Conservation (phyloP, 2,113 vertebrate genomes). For the Calonectris borealis region DNA sequence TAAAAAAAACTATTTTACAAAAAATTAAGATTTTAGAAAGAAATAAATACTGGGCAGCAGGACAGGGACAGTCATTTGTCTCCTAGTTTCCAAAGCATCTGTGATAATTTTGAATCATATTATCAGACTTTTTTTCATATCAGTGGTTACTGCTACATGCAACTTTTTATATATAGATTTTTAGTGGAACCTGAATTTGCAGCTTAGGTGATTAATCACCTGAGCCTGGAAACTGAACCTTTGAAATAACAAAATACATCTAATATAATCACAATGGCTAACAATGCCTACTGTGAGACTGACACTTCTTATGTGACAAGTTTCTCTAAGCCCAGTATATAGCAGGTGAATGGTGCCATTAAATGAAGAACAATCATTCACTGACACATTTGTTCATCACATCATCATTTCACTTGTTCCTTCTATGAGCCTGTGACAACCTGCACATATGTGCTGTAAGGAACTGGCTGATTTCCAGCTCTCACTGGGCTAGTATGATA, state of each 20-base stretch:
- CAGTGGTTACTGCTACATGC: not conserved
- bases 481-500: not conserved
- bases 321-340: not conserved
- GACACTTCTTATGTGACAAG: not conserved
- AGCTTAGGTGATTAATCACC: not conserved
- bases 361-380: not conserved
- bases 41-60: not conserved
- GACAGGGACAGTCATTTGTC: not conserved
- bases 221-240: not conserved
- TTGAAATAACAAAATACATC: not conserved
- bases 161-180: not conserved
- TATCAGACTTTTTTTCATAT: not conserved
- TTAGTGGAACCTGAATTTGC: not conserved
- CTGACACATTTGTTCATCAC: not conserved
- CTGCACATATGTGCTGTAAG: not conserved
- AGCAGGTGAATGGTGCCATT: not conserved
- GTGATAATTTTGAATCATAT: not conserved
- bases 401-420: not conserved
- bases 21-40: not conserved
- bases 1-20: not conserved
- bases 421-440: not conserved
- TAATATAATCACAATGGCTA: not conserved
- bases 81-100: not conserved
- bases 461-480: not conserved
- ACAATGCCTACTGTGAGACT: not conserved